Percentiles rank a stretch among this genome's conserved stretches.
Conservation (phyloP, 2,113 vertebrate species). For the Osmerus mordax region DNA sequence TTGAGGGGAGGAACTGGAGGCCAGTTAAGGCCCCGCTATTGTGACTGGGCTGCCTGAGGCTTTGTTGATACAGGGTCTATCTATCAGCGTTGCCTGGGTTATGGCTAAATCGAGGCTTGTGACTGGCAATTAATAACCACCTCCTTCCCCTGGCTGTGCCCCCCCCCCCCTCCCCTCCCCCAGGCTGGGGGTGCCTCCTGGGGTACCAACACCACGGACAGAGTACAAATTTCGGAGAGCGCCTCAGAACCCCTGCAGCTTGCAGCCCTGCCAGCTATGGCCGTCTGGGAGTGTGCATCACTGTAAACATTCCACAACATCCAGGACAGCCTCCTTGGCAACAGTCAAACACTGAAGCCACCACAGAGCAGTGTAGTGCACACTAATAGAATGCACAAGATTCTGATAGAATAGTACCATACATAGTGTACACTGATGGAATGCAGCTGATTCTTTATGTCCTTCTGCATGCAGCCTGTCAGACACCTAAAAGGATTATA, state of each 20-base stretch:
- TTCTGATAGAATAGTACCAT: background rate
- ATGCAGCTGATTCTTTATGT: too few species aligned
- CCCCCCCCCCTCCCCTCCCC: background rate
- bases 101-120: constrained; percentile 56
- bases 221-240: constrained; percentile 34
- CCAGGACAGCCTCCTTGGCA: constrained; percentile 45
- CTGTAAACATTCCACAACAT: constrained; percentile 67
- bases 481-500: too few species aligned
- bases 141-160: constrained; percentile 7
- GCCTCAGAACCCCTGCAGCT: constrained; percentile 22
- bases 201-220: constrained; percentile 12
- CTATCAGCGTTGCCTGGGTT: constrained; percentile 56
- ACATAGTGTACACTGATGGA: too few species aligned
- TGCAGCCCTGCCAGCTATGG: constrained; percentile 34
- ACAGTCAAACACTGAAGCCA: constrained; percentile 51
- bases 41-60: constrained; percentile 18
- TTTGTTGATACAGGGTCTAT: constrained; percentile 54
- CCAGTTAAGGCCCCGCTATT: constrained; percentile 12
- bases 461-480: too few species aligned
- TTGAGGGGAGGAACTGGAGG: background rate
- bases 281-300: constrained; percentile 61
- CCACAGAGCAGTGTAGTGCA: constrained; percentile 12
- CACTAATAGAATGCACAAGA: background rate
- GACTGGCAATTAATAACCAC: constrained; percentile 46
- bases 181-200: constrained; percentile 7